Conservation (phyloP, 2,113 vertebrate species). For the Hippocampus guttulatus region DNA sequence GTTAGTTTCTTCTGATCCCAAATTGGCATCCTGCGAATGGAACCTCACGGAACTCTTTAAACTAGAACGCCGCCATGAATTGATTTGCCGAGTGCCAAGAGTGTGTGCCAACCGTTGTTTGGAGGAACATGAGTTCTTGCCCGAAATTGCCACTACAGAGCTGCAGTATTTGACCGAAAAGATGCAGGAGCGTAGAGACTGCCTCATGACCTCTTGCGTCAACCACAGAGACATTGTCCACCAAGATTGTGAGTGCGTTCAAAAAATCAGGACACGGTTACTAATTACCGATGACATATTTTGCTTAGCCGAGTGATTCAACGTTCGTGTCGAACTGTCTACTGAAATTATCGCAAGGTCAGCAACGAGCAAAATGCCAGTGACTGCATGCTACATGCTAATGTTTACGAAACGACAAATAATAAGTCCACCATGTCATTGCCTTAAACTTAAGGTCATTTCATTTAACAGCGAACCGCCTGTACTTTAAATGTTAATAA, state of each 20-base stretch:
- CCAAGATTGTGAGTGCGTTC: background rate
- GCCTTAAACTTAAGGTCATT: background rate
- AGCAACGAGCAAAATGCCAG: background rate
- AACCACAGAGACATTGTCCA: slow-evolving; percentile 12
- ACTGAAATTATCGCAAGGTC: background rate
- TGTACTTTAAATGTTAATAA: background rate
- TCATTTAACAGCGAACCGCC: background rate
- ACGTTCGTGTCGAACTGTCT: background rate
- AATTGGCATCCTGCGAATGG: slow-evolving; percentile 26
- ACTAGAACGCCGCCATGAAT: background rate
- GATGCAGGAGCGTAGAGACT: slow-evolving; percentile 25
- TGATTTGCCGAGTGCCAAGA: background rate
- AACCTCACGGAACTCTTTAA: slow-evolving; percentile 21
- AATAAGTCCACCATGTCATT: background rate
- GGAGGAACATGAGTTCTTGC: background rate
- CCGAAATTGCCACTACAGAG: background rate
- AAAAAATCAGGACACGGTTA: background rate
- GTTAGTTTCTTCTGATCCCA: slow-evolving; percentile 4
- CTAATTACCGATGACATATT: background rate
- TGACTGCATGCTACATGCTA: background rate
- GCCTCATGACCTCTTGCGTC: slow-evolving; percentile 41
- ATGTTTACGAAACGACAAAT: background rate
- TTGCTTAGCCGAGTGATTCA: background rate
- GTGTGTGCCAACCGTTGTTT: background rate
- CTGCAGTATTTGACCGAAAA: slow-evolving; percentile 18